Evolutionary conservation across 2,888 invertebrate genomes (phyloP).

Genomic region (Penaeus monodon): DNA sequence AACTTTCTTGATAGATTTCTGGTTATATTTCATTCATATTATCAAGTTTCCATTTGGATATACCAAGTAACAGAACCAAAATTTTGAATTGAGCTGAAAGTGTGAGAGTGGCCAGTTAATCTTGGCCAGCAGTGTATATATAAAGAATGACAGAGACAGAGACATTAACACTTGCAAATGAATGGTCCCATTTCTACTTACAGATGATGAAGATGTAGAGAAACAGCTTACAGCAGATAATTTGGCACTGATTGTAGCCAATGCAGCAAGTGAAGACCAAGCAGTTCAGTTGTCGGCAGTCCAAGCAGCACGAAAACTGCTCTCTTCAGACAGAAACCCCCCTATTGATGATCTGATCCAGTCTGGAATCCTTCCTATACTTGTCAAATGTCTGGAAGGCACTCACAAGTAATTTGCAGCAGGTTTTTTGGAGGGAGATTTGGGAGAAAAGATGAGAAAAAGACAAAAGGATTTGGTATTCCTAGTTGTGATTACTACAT

Average conservation of each 20-base stretch:
- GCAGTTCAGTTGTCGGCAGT: constrained; percentile 89
- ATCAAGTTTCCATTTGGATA: too few relatives aligned
- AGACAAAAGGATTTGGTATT: not conserved
- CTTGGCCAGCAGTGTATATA: too few relatives aligned
- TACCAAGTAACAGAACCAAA: too few relatives aligned
- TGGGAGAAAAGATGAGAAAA: not conserved
- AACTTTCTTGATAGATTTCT: too few relatives aligned
- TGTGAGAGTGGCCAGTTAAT: too few relatives aligned
- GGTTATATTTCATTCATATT: too few relatives aligned
- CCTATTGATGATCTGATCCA: constrained; percentile 96
- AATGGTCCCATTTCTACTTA: constrained; percentile 17
- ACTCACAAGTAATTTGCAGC: constrained; percentile 77
- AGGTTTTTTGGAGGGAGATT: not conserved
- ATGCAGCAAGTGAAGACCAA: constrained; percentile 84
- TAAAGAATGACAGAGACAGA: too few relatives aligned
- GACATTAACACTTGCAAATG: too few relatives aligned
- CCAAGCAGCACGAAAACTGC: constrained; percentile 92
- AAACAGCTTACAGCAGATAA: constrained; percentile 78
- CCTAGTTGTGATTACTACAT: too few relatives aligned
- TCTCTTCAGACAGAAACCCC: constrained; percentile 97
- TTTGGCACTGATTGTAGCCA: constrained; percentile 85
- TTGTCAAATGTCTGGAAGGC: constrained; percentile 89
- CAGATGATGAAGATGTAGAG: constrained; percentile 82
- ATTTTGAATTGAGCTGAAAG: too few relatives aligned
- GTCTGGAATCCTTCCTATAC: constrained; percentile 93